Percentiles rank a stretch among this genome's conserved stretches.
These are phyloP conservation scores for Saguinus imperator DNA, from an alignment of 2,113 vertebrate species.

Conservation along the genomic window DNA sequence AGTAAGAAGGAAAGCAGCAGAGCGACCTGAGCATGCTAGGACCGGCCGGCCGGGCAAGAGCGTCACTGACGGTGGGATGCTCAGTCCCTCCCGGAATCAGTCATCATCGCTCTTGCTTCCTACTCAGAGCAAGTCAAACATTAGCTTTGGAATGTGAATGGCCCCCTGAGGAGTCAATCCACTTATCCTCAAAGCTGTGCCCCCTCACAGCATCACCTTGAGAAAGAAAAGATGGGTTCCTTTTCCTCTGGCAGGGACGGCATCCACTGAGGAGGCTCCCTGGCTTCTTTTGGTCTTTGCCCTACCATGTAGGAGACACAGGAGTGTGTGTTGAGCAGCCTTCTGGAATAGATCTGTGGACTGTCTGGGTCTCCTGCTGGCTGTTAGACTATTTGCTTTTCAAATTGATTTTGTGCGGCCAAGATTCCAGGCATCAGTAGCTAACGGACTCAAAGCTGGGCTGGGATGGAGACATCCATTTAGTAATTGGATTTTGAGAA, in stretches of 20 bases:
- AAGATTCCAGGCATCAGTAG: background rate
- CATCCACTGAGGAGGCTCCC: accelerated
- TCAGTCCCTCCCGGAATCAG: background rate
- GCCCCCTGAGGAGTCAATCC: background rate
- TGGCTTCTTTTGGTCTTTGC: background rate
- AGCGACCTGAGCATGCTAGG: accelerated
- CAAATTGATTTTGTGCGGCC: conserved; percentile 13
- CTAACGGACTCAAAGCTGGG: background rate
- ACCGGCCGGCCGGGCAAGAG: accelerated
- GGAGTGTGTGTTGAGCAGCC: accelerated
- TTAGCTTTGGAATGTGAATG: background rate
- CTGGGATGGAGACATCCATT: background rate
- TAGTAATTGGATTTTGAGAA: conserved; percentile 51
- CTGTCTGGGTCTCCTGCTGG: background rate
- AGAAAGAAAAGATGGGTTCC: background rate
- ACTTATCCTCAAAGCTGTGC: background rate
- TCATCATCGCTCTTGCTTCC: background rate
- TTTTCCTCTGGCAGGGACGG: background rate
- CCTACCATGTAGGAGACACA: accelerated
- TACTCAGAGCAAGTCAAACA: too few species aligned
- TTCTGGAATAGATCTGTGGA: background rate
- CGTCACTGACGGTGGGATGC: accelerated
- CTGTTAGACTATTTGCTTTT: conserved; percentile 43
- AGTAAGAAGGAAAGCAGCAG: background rate
- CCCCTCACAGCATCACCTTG: accelerated